phyloP scores from a whole-genome alignment of 2,113 vertebrate species.

The Colinus virginianus region DNA sequence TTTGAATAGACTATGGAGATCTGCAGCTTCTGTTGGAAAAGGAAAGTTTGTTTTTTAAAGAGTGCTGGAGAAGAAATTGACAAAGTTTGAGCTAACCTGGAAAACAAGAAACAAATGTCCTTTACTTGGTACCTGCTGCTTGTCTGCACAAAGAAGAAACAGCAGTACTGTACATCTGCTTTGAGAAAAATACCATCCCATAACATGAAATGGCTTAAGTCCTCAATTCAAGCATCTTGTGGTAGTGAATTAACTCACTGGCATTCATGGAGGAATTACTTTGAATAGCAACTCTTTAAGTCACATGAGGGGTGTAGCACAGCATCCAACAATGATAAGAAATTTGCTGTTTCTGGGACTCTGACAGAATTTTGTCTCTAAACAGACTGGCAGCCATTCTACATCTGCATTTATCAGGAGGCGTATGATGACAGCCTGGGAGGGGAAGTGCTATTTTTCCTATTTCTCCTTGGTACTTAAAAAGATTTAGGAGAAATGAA shows the following conservation, averaged over 20 bases:
- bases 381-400: slow-evolving; percentile 53
- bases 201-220: slow-evolving; percentile 25
- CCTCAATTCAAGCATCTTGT: slow-evolving; percentile 24
- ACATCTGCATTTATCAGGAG: background rate
- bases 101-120: background rate
- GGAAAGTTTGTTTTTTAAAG: background rate
- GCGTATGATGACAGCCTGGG: background rate
- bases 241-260: background rate
- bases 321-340: background rate
- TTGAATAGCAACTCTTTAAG: background rate
- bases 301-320: background rate
- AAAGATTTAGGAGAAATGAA: background rate
- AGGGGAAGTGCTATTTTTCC: background rate
- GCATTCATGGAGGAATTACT: background rate
- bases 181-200: slow-evolving; percentile 31
- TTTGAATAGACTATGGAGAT: background rate
- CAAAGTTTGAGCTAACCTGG: background rate
- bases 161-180: slow-evolving; percentile 15
- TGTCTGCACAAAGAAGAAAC: slow-evolving; percentile 12
- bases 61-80: background rate
- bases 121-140: slow-evolving; percentile 51
- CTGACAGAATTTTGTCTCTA: background rate
- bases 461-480: background rate
- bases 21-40: slow-evolving; percentile 22
- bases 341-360: background rate